Evolutionary conservation across 1,140 invertebrate species (phyloP), one percentile per base, ranked within the genome.

Genomic region (Elymnias hypermnestra): DNA sequence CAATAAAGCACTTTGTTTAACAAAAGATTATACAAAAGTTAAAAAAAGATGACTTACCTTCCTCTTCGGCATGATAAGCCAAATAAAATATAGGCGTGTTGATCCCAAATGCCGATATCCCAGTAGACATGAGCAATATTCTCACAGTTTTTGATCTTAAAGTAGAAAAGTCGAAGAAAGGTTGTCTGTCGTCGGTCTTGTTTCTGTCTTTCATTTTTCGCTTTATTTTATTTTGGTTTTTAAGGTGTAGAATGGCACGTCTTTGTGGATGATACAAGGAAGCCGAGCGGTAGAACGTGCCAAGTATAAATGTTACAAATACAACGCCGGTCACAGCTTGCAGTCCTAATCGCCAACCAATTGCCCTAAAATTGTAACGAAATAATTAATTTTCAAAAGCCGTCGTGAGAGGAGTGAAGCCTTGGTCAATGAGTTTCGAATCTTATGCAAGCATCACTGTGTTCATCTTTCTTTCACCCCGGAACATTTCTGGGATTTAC

Each of bases 231-330:
- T 84, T 87, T 78, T 97, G 95, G 71, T 95, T 96, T 76, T 97
- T 97, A 42, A 97, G 89, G 72, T 97, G 95, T 9, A 96, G 87
- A 56, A 97, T 97, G 17, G 95, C 95, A 29, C 95, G 88, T 47
- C 95, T 75, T 70, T 97, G 94, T 0, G 95, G 95, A 81, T 97
- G 95, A 66, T 97, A 97, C 0, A 97, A 86, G 0, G 94, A 96
- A 0, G 95, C 95, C 5, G 94, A 95, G 9, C 95, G 90, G 74
- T 97, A 97, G 83, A 95, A 94, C 1, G 94, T 95, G 10, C 95
- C 95, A 5, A 96, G 87, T 60, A 97, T 91, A 72, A 96, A 97
- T 0, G 94, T 95, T 3, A 94, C 82, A 51, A 95, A 94, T 7
- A 95, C 90, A 1, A 93, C 89, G 8, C 93, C 94, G 1, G 95